phyloP scores from a whole-genome alignment of 53 echinoderm and acorn worm species.

The Echinarachnius parma region DNA sequence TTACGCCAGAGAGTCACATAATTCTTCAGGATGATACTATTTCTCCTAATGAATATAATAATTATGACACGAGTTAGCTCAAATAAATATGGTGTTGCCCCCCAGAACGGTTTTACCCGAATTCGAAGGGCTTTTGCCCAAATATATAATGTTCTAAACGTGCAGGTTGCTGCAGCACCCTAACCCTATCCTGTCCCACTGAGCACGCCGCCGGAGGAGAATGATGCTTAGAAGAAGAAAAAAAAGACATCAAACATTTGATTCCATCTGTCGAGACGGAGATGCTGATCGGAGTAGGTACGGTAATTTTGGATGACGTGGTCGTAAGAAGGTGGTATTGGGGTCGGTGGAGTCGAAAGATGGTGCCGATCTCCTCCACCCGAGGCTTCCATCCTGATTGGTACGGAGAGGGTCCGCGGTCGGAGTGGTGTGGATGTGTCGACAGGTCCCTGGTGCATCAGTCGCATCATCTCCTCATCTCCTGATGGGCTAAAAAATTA shows the following conservation, averaged over 20 bases:
- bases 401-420: background rate
- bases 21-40: too few relatives aligned
- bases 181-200: too few relatives aligned
- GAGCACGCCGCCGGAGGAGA: too few relatives aligned
- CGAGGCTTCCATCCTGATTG: conserved; percentile 3
- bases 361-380: background rate
- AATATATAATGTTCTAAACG: too few relatives aligned
- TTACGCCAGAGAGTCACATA: too few relatives aligned
- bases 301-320: conserved; percentile 35
- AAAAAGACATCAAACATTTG: conserved; percentile 21
- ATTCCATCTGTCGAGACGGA: conserved; percentile 5
- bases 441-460: conserved; percentile 2
- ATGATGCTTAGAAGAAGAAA: too few relatives aligned
- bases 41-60: too few relatives aligned
- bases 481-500: conserved; percentile 16
- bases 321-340: conserved; percentile 37
- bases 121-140: too few relatives aligned
- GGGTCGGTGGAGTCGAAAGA: conserved; percentile 7
- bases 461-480: background rate
- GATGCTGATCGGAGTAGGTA: conserved; percentile 37
- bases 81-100: too few relatives aligned
- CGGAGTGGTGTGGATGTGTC: conserved; percentile 22
- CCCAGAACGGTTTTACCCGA: too few relatives aligned
- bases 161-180: too few relatives aligned
- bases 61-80: too few relatives aligned